phyloP scores from a whole-genome alignment of 2,113 vertebrate species.

The Dicrurus megarhynchus region DNA sequence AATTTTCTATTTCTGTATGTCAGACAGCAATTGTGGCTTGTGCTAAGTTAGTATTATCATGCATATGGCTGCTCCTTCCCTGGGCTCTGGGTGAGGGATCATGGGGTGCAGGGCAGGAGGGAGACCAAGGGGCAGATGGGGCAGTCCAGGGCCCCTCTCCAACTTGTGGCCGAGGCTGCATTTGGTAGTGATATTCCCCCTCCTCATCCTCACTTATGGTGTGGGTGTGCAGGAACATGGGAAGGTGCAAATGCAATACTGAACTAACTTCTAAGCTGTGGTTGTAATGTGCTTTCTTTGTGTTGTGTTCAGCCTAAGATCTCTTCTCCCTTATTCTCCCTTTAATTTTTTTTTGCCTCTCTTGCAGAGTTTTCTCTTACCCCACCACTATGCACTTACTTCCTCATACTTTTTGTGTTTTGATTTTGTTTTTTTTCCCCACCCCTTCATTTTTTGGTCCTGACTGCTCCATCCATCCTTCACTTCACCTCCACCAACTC shows the following conservation, averaged over 20 bases:
- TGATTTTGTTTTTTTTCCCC: not conserved
- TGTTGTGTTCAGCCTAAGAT: not conserved
- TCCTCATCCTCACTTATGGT: not conserved
- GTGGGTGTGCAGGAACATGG: not conserved
- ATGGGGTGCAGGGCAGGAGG: not conserved
- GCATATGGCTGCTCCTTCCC: slow-evolving; percentile 3
- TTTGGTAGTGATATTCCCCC: rapidly evolving
- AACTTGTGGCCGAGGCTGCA: rapidly evolving
- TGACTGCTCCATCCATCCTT: not conserved
- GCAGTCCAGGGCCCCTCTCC: not conserved
- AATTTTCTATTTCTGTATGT: slow-evolving; percentile 80
- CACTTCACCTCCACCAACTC: not conserved
- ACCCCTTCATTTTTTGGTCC: not conserved
- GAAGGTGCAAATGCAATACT: not conserved
- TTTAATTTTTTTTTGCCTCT: not conserved
- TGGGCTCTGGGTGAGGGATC: slow-evolving; percentile 40
- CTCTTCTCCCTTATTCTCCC: not conserved
- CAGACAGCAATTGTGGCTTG: slow-evolving; percentile 74
- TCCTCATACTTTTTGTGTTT: not conserved
- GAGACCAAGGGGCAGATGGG: not conserved
- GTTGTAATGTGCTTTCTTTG: not conserved
- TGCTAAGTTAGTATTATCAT: slow-evolving; percentile 64
- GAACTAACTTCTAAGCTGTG: not conserved
- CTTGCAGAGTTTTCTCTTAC: not conserved
- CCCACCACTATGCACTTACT: not conserved